phyloP scores from a whole-genome alignment of 1,140 invertebrate species.

The Trissolcus basalis region DNA sequence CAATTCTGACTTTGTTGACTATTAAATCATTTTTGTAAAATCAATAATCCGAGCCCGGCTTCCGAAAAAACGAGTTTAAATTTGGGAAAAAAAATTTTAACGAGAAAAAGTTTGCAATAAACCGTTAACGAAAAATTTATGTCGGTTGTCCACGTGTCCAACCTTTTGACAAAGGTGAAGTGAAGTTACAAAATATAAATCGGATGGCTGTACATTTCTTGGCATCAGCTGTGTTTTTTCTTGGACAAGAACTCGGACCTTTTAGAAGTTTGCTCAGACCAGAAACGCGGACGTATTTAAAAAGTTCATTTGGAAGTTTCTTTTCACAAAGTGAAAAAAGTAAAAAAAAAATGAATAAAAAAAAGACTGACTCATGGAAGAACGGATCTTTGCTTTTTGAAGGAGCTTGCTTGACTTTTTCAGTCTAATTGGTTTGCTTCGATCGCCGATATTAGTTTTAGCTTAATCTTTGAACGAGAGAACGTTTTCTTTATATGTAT shows the following conservation, averaged over 20 bases:
- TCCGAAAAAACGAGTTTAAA: too few species aligned
- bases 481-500: conserved; percentile 13
- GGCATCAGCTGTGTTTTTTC: conserved; percentile 58
- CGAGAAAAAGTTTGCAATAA: too few species aligned
- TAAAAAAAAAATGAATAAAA: conserved; percentile 33
- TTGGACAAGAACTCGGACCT: conserved; percentile 54
- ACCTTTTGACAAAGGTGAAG: conserved; percentile 19
- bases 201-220: conserved; percentile 37
- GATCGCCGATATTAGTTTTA: conserved; percentile 38
- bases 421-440: conserved; percentile 47
- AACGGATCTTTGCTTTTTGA: conserved; percentile 29
- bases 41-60: too few species aligned
- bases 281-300: conserved; percentile 55
- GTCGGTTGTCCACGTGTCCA: conserved; percentile 24
- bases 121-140: too few species aligned
- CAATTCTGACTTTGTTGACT: too few species aligned
- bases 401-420: conserved; percentile 48
- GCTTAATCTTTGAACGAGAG: conserved; percentile 33
- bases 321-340: conserved; percentile 44
- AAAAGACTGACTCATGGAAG: conserved; percentile 3
- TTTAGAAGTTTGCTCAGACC: conserved; percentile 52
- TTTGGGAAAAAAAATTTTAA: too few species aligned
- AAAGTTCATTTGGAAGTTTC: conserved; percentile 61
- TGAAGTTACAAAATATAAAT: conserved; percentile 42
- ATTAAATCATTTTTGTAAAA: too few species aligned